Conservation (phyloP, 23 tunicate species). For the Clavelina lepadiformis region DNA sequence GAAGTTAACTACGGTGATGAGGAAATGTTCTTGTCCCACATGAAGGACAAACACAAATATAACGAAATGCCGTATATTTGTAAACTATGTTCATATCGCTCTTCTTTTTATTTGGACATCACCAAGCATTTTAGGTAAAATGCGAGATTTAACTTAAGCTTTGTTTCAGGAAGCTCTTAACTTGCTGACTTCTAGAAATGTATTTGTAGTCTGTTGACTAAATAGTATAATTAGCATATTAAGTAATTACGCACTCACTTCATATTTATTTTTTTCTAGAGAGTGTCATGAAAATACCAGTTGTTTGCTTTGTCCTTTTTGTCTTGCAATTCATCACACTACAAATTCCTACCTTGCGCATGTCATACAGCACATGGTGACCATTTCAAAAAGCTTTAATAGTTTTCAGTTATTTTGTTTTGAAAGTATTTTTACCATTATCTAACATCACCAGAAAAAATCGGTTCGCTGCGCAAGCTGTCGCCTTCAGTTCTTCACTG, state of each 20-base stretch:
- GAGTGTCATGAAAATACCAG: conserved; percentile 45
- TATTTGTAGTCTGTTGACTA: too few species aligned
- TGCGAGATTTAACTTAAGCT: too few species aligned
- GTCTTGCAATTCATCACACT: conserved; percentile 33
- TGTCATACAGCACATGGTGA: conserved; percentile 72
- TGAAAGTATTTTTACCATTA: not conserved
- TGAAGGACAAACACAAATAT: conserved; percentile 58
- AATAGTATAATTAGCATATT: too few species aligned
- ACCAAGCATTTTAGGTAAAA: conserved; percentile 74
- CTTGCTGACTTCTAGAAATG: too few species aligned
- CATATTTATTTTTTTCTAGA: too few species aligned
- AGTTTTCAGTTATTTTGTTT: not conserved
- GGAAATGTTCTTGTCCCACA: conserved; percentile 45
- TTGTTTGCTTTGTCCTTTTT: conserved; percentile 64
- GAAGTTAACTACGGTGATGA: conserved; percentile 64
- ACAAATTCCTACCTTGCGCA: conserved; percentile 38
- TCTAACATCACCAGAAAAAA: conserved; percentile 26
- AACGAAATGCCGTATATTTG: conserved; percentile 86
- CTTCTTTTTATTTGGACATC: conserved; percentile 53
- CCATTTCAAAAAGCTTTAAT: not conserved
- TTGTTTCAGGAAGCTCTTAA: too few species aligned
- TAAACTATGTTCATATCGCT: conserved; percentile 50
- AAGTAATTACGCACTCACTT: too few species aligned
- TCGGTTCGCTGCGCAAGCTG: conserved; percentile 31
- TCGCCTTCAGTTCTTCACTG: conserved; percentile 47